Conservation (phyloP, 2,113 vertebrate species). For the Eleginops maclovinus region DNA sequence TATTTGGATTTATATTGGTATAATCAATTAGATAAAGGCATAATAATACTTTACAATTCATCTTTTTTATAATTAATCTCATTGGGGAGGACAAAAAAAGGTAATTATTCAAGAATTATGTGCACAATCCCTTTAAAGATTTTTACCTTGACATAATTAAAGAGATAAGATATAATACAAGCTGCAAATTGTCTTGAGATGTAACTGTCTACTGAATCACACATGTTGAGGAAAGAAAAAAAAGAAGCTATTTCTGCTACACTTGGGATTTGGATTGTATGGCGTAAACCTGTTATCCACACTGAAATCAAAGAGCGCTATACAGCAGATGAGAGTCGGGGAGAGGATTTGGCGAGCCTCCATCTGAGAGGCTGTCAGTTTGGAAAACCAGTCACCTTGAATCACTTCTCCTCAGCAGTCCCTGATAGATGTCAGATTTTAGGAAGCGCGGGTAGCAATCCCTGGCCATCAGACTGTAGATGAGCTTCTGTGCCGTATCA, state of each 20-base stretch:
- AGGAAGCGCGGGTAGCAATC: constrained; percentile 96
- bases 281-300: constrained; percentile 67
- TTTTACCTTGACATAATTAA: constrained; percentile 37
- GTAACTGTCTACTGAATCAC: constrained; percentile 68
- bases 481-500: constrained; percentile 90
- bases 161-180: constrained; percentile 55
- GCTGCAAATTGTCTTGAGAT: constrained; percentile 30
- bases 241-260: constrained; percentile 51
- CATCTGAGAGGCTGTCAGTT: constrained; percentile 28
- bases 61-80: constrained; percentile 12
- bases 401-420: constrained; percentile 75
- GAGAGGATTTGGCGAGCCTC: constrained; percentile 30
- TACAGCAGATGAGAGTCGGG: constrained; percentile 52
- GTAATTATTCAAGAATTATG: constrained; percentile 24
- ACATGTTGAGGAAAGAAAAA: constrained; percentile 27
- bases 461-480: constrained; percentile 93
- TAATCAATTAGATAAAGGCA: constrained; percentile 48
- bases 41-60: constrained; percentile 74
- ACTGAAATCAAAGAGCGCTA: constrained; percentile 51
- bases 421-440: constrained; percentile 87
- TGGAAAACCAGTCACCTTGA: constrained; percentile 72
- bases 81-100: constrained; percentile 1
- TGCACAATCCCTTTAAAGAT: constrained; percentile 29
- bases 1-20: constrained; percentile 30
- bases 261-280: constrained; percentile 32